Percentiles rank a stretch among this genome's conserved stretches.
Evolutionary conservation across 2,888 invertebrate species (phyloP).

Genomic region (Julus scandinavius): DNA sequence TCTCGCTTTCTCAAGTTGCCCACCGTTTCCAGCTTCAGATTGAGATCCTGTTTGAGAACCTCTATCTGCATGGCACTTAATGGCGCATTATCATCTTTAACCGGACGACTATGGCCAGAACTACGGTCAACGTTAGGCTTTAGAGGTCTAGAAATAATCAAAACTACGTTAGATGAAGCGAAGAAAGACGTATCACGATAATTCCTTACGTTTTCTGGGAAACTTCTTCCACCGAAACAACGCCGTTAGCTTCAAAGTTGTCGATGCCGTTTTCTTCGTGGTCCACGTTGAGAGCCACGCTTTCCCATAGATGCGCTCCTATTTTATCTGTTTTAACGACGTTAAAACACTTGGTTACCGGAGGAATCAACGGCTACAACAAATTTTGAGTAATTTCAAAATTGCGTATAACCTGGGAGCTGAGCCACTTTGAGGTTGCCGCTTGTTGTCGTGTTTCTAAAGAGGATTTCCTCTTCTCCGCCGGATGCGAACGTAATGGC

Average conservation of each 20-base stretch:
- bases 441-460: slow-evolving; percentile 59
- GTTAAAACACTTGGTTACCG: too few relatives aligned
- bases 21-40: neutral
- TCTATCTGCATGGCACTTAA: neutral
- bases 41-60: neutral
- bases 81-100: too few relatives aligned
- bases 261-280: neutral
- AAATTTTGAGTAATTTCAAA: too few relatives aligned
- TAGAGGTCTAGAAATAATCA: too few relatives aligned
- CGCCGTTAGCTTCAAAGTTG: neutral
- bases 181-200: too few relatives aligned
- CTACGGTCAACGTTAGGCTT: too few relatives aligned
- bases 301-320: neutral
- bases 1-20: neutral
- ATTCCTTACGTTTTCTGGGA: neutral
- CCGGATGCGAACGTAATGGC: slow-evolving; percentile 79
- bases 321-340: neutral
- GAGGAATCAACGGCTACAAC: too few relatives aligned
- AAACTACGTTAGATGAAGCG: too few relatives aligned
- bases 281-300: neutral
- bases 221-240: neutral
- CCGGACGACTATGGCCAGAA: too few relatives aligned
- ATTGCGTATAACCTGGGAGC: slow-evolving; percentile 52
- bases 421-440: slow-evolving; percentile 41
- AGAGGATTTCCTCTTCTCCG: slow-evolving; percentile 71